Conservation (phyloP, 2,797 vertebrate genomes). For the Paedocypris micromegethes region DNA sequence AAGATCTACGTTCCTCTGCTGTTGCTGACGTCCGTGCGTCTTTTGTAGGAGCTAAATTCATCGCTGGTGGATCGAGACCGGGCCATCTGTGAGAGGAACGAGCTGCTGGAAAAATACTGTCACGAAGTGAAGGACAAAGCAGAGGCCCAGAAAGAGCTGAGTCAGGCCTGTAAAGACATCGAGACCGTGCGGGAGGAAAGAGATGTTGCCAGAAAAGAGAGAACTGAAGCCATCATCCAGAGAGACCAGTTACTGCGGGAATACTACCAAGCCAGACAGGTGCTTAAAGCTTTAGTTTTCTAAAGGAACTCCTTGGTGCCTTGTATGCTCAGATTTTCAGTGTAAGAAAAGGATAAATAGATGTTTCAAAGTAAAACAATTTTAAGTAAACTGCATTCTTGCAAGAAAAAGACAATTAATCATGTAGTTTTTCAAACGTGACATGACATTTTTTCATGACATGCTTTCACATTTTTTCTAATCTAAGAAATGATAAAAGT, state of each 20-base stretch:
- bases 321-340: too few species aligned
- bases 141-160: slow-evolving; percentile 84
- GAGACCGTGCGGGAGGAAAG: slow-evolving; percentile 85
- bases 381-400: too few species aligned
- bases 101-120: slow-evolving; percentile 90
- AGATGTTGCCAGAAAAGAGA: slow-evolving; percentile 81
- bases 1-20: slow-evolving; percentile 23
- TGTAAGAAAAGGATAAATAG: too few species aligned
- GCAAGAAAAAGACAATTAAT: too few species aligned
- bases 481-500: too few species aligned
- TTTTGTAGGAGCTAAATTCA: slow-evolving; percentile 78
- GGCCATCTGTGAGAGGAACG: slow-evolving; percentile 84
- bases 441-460: too few species aligned
- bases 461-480: too few species aligned
- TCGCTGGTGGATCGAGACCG: slow-evolving; percentile 83
- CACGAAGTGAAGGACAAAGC: slow-evolving; percentile 89
- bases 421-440: too few species aligned
- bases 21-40: slow-evolving; percentile 28
- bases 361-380: too few species aligned
- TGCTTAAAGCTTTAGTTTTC: slow-evolving; percentile 45
- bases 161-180: slow-evolving; percentile 88
- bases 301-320: too few species aligned
- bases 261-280: slow-evolving; percentile 86
- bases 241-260: slow-evolving; percentile 84
- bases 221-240: slow-evolving; percentile 85